Evolutionary conservation across 2,113 vertebrate species (phyloP), one percentile per base, ranked within the genome.

Genomic region (Okapia johnstoni): DNA sequence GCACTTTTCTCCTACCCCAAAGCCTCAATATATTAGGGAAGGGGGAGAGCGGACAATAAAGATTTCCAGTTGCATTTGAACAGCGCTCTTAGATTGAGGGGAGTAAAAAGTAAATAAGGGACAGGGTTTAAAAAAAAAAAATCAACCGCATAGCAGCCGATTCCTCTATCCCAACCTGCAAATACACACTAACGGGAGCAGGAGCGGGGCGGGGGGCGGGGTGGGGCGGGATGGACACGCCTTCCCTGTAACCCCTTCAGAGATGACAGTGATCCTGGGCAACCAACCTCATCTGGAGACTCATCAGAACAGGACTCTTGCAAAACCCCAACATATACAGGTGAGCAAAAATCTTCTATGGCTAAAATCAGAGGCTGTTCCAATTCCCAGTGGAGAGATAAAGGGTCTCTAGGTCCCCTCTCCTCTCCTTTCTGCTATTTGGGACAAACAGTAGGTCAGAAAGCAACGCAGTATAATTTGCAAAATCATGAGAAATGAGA

Each of bases 61-160:
- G 90, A 95, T 97, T 98, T 98, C 98, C 98, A 99, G 98, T 98
- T 98, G 97, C 96, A 97, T 25, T 96, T 97, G 55, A 96, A 92
- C 26, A 97, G 97, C 98, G 93, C 81, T 93, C 92, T 95, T 73
- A 93, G 97, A 95, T 97, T 94, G 83, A 90, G 33, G 43, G 88
- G 40, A 94, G 28, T 52, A 61, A 57, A 96, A 81, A 66, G 36
- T 54, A 97, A 97, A 86, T 80, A 96, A 95, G 58, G 80, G 90
- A 90, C 83, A 83, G 14, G 43, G 58, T 70, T 95, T 3, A 54
- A 83, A 52, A 94, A 57, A 66, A 80, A 57, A 83, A 5, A 77
- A 77, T 25, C 70, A 94, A 60, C 88, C 88, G 43, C 73, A 92
- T 8, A 94, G 94, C 94, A 96, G 96, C 96, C 60, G 97, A 86